phyloP scores from a whole-genome alignment of 2,113 vertebrate genomes.

The Axis porcinus region DNA sequence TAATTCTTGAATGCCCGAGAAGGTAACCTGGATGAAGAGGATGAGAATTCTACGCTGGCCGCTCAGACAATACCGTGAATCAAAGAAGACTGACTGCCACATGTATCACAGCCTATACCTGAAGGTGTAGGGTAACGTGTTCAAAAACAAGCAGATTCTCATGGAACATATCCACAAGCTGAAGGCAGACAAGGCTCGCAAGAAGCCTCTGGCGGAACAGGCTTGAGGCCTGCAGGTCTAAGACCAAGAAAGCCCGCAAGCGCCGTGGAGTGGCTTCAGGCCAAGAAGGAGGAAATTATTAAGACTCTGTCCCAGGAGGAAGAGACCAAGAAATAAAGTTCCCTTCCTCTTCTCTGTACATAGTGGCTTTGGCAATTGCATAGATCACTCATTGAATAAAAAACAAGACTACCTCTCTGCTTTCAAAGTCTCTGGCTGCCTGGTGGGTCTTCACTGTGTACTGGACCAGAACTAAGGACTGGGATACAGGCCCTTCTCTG shows the following conservation, averaged over 20 bases:
- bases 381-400: slow-evolving; percentile 6
- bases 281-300: not conserved
- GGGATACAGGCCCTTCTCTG: not conserved
- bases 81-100: slow-evolving; percentile 98
- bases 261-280: not conserved
- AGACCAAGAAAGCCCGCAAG: not conserved
- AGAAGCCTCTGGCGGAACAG: not conserved
- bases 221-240: not conserved
- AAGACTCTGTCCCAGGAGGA: not conserved
- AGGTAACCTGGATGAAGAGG: slow-evolving; percentile 95
- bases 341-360: not conserved
- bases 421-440: not conserved
- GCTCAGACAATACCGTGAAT: slow-evolving; percentile 94
- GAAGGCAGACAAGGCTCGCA: not conserved
- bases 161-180: not conserved
- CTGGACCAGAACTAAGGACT: too few relatives aligned
- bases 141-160: not conserved
- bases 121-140: not conserved
- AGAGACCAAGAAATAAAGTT: not conserved
- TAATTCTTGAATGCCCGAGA: slow-evolving; percentile 97
- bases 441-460: not conserved
- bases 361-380: not conserved
- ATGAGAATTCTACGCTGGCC: slow-evolving; percentile 96
- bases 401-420: not conserved
- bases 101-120: slow-evolving; percentile 99